Evolutionary conservation across 1,140 invertebrate genomes (phyloP), one percentile per base, ranked within the genome.

Genomic region (Monochamus saltuarius): DNA sequence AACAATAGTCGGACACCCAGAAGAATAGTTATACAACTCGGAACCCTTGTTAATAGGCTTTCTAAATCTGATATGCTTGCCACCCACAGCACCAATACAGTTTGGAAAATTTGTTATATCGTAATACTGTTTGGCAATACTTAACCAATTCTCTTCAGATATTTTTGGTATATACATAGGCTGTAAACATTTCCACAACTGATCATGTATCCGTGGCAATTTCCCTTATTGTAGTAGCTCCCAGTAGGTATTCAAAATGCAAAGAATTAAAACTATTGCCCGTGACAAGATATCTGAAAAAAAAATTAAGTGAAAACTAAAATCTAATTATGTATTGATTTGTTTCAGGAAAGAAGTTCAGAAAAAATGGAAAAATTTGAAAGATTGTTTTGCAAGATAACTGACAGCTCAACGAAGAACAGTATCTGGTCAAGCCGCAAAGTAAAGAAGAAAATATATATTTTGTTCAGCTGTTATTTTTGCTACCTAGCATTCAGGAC

Each of bases 21-120:
- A 11, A 46, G 36, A n/a, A 56, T 29, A 75, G 59, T 75, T 75
- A 29, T 65, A 49, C 36, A 59, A 59, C 45, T 52, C 47, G 8
- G 47, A 39, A 13, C 35, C 57, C 22, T n/a, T n/a, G n/a, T n/a
- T n/a, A n/a, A n/a, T n/a, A n/a, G n/a, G n/a, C n/a, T n/a, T n/a
- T n/a, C n/a, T n/a, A n/a, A n/a, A n/a, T n/a, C n/a, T n/a, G n/a
- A n/a, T n/a, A n/a, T n/a, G 6, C 53, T 79, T 80, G 10, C 78
- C 78, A 53, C 74, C 76, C 13, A 75, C 55, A 13, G 73, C 71
- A 34, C 70, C 74, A n/a, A 76, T 51, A 60, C 70, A 75, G 56
- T 77, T 71, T 11, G 74, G 74, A 46, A 77, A 73, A 68, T 75
- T 72, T 54, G 72, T 71, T 45, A 57, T 56, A 34, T 60, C 52